Evolutionary conservation across 2,888 invertebrate species (phyloP).

Genomic region (Erynnis tages): DNA sequence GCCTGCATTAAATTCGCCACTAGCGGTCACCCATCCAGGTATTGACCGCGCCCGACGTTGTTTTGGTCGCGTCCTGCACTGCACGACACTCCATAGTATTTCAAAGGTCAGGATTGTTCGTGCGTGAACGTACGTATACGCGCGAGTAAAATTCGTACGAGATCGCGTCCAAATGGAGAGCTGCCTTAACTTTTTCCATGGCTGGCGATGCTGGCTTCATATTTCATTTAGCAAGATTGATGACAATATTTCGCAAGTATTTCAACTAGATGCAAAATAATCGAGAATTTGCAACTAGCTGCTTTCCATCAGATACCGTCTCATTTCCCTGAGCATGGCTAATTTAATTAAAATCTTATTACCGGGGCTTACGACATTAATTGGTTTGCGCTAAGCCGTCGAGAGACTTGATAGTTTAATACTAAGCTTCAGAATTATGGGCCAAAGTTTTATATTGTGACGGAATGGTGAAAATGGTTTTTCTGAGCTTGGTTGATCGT

Average conservation of each 20-base stretch:
- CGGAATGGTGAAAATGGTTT: background rate
- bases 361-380: conserved; percentile 33
- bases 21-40: no score
- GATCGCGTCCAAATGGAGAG: no score
- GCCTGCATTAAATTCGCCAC: no score
- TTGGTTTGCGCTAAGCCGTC: conserved; percentile 25
- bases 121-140: no score
- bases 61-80: no score
- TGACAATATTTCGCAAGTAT: conserved; percentile 1
- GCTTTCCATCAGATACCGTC: conserved; percentile 14
- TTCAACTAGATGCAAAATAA: conserved; percentile 7
- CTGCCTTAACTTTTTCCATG: no score
- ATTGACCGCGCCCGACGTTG: no score
- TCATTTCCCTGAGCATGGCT: conserved; percentile 29
- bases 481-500: no score
- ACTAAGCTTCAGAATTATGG: background rate
- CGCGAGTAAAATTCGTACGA: no score
- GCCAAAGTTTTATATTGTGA: conserved; percentile 11
- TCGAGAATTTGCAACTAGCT: conserved; percentile 13
- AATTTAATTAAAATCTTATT: conserved; percentile 38
- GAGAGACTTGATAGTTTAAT: conserved; percentile 23
- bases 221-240: conserved; percentile 7
- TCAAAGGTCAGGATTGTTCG: no score
- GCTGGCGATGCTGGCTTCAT: no score
- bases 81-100: no score